Conservation (phyloP, 2,113 vertebrate species). For the Myiozetetes cayanensis region DNA sequence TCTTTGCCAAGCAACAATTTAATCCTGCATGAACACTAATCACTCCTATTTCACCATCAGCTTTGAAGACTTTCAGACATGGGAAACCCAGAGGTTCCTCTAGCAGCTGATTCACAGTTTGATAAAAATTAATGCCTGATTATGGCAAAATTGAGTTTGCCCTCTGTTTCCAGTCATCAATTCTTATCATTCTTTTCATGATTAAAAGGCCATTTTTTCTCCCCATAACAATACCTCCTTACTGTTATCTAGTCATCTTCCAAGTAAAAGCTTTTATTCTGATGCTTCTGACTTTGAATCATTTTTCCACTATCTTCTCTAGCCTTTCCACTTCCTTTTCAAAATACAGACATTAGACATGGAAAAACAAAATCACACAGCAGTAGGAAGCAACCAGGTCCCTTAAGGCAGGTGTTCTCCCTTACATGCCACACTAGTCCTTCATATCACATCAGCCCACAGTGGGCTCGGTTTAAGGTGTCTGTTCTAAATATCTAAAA, state of each 20-base stretch:
- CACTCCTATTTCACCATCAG: rapidly evolving
- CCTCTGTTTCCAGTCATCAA: not conserved
- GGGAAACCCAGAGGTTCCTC: not conserved
- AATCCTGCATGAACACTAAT: not conserved
- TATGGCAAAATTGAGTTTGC: not conserved
- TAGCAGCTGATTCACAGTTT: not conserved
- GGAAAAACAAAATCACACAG: not conserved
- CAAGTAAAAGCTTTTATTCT: not conserved
- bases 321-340: not conserved
- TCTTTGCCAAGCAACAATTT: not conserved
- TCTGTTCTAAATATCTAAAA: not conserved
- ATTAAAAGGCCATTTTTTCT: not conserved
- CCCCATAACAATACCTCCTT: not conserved
- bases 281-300: not conserved
- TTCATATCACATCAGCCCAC: not conserved
- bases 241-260: not conserved
- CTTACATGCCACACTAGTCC: not conserved
- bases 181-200: not conserved
- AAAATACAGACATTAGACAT: not conserved
- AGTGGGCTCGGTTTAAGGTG: not conserved
- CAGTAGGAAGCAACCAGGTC: not conserved
- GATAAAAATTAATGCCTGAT: not conserved
- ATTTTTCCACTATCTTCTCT: not conserved
- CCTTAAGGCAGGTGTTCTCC: not conserved
- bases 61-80: not conserved